Conservation (phyloP, 2,888 invertebrate genomes). For the Hypomecis punctinalis region DNA sequence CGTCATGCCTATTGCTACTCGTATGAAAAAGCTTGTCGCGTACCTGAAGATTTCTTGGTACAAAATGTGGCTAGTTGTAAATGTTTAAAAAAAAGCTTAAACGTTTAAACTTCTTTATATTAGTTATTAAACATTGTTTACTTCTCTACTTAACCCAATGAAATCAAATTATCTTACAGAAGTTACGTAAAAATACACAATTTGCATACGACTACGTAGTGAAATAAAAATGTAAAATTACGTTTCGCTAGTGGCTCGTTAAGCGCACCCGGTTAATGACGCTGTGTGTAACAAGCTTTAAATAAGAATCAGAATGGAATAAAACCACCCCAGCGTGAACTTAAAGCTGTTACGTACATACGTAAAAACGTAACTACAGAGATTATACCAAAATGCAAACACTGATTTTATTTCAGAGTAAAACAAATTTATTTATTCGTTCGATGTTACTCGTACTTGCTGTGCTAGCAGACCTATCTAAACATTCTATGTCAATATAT, state of each 20-base stretch:
- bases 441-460: no score
- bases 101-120: no score
- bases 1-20: no score
- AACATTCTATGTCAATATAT: no score
- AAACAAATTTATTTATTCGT: no score
- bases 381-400: background rate
- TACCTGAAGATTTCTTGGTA: no score
- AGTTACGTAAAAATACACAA: background rate
- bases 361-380: background rate
- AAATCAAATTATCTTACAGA: background rate
- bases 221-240: slow-evolving; percentile 37
- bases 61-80: no score
- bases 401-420: background rate
- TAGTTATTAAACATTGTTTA: no score
- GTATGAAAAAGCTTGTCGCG: no score
- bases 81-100: no score
- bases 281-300: slow-evolving; percentile 38
- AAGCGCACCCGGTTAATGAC: slow-evolving; percentile 36
- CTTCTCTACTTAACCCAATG: background rate
- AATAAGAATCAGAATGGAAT: slow-evolving; percentile 43
- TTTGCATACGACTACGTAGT: slow-evolving; percentile 5
- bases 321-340: slow-evolving; percentile 35
- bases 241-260: slow-evolving; percentile 36
- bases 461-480: no score
- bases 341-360: slow-evolving; percentile 30